Evolutionary conservation across 2,888 invertebrate genomes (phyloP).

Genomic region (Agrotis ipsilon): DNA sequence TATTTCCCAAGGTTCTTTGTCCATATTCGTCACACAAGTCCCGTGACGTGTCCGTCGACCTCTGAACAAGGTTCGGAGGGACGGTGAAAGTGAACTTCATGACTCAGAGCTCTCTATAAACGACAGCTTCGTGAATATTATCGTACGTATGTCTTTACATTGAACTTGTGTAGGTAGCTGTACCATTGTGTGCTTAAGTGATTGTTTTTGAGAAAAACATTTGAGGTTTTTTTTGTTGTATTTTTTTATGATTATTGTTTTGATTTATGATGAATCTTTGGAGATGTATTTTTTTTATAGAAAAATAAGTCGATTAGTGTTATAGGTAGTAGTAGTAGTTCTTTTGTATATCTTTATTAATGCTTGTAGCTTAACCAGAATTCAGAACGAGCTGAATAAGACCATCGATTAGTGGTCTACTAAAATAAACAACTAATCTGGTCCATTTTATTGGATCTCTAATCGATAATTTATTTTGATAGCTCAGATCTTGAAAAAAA

Average conservation of each 20-base stretch:
- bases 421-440: too few relatives aligned
- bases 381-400: too few relatives aligned
- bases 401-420: too few relatives aligned
- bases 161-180: slow-evolving; percentile 19
- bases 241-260: neutral
- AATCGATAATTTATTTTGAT: too few relatives aligned
- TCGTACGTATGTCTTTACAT: slow-evolving; percentile 47
- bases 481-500: too few relatives aligned
- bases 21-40: slow-evolving; percentile 22
- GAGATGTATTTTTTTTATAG: too few relatives aligned
- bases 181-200: slow-evolving; percentile 46
- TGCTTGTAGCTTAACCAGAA: too few relatives aligned
- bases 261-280: slow-evolving; percentile 1
- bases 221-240: slow-evolving; percentile 13
- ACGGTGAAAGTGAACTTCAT: slow-evolving; percentile 86
- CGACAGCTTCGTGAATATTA: slow-evolving; percentile 72
- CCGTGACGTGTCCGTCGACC: slow-evolving; percentile 53
- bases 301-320: too few relatives aligned
- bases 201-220: slow-evolving; percentile 25
- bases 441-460: too few relatives aligned
- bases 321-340: too few relatives aligned
- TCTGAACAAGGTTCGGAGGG: slow-evolving; percentile 57
- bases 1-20: slow-evolving; percentile 4
- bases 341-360: too few relatives aligned
- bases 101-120: slow-evolving; percentile 83